phyloP scores from a whole-genome alignment of 2,113 vertebrate species.

The Gopherus evgoodei region DNA sequence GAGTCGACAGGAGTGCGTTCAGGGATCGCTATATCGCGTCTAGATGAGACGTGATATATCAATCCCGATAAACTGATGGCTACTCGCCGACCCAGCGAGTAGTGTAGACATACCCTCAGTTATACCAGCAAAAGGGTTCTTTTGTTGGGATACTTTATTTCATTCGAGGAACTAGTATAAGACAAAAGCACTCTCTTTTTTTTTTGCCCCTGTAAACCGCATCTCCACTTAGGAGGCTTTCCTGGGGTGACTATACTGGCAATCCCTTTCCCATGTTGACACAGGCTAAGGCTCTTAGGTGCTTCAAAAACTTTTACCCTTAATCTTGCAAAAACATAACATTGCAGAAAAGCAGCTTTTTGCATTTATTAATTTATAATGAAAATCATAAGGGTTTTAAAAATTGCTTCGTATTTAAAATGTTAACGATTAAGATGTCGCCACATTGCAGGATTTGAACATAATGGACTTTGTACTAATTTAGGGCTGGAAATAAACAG shows the following conservation, averaged over 20 bases:
- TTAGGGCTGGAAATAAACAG: neutral
- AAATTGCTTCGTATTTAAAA: neutral
- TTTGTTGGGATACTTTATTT: neutral
- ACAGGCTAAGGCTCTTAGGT: neutral
- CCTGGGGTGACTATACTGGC: neutral
- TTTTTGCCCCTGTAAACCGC: neutral
- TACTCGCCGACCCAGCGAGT: too few relatives aligned
- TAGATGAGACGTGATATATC: too few relatives aligned
- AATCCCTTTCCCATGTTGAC: neutral
- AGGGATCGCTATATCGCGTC: too few relatives aligned
- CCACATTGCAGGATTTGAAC: neutral
- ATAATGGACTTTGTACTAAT: neutral
- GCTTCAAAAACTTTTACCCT: neutral
- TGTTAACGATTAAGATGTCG: neutral
- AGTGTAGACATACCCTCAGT: neutral
- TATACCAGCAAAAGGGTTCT: neutral
- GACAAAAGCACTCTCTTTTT: neutral
- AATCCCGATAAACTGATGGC: too few relatives aligned
- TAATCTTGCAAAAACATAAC: neutral
- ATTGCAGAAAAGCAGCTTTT: conserved; percentile 11
- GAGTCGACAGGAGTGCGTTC: too few relatives aligned
- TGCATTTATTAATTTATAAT: conserved; percentile 19
- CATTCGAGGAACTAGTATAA: neutral
- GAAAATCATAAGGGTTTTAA: neutral
- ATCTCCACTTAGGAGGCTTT: neutral